Evolutionary conservation across 2,113 vertebrate genomes (phyloP).

Genomic region (Orycteropus afer): DNA sequence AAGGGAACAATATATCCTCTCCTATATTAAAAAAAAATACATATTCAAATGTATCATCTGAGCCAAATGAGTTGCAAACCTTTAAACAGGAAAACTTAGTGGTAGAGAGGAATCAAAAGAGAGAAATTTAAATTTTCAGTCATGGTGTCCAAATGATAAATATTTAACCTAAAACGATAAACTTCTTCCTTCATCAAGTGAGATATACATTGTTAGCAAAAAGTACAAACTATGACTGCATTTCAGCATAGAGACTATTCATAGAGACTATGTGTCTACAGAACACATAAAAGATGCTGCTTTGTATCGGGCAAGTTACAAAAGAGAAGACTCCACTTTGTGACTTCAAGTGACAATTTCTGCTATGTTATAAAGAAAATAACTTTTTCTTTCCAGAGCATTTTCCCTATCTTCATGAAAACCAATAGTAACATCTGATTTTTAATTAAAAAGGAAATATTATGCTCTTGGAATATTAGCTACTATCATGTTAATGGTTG

Average conservation of each 20-base stretch:
- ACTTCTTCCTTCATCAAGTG: conserved; percentile 42
- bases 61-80: conserved; percentile 23
- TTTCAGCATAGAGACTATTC: conserved; percentile 46
- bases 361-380: background rate
- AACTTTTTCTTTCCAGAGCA: background rate
- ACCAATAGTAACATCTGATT: background rate
- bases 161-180: conserved; percentile 66
- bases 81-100: conserved; percentile 48
- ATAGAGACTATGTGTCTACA: conserved; percentile 5
- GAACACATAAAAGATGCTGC: conserved; percentile 1
- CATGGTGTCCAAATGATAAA: conserved; percentile 33
- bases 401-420: background rate
- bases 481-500: conserved; percentile 15
- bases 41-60: conserved; percentile 55
- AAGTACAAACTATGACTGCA: conserved; percentile 50
- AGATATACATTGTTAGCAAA: conserved; percentile 40
- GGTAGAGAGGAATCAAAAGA: conserved; percentile 2
- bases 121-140: conserved; percentile 27
- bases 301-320: background rate
- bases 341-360: conserved; percentile 25
- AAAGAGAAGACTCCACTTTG: background rate
- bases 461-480: conserved; percentile 19
- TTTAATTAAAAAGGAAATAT: conserved; percentile 51
- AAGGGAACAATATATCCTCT: conserved; percentile 50
- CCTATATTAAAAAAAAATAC: conserved; percentile 55